phyloP scores from a whole-genome alignment of 2,797 vertebrate genomes.

The Sebastes nivosus region DNA sequence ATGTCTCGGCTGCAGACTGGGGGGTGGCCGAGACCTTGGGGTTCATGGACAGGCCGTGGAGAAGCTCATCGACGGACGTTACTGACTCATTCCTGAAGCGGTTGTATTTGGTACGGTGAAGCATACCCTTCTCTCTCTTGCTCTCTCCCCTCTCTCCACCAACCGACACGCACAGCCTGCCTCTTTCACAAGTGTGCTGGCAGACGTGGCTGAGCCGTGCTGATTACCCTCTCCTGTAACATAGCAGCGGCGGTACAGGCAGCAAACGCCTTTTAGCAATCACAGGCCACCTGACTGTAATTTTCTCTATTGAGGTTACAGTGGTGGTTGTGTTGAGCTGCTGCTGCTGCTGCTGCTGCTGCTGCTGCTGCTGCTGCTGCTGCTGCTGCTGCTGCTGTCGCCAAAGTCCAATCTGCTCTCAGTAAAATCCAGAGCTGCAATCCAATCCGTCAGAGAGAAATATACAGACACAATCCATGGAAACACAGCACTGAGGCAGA shows the following conservation, averaged over 20 bases:
- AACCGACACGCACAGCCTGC: slow-evolving; percentile 79
- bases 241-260: slow-evolving; percentile 82
- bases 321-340: slow-evolving; percentile 64
- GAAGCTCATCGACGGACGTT: slow-evolving; percentile 97
- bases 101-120: slow-evolving; percentile 99
- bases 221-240: slow-evolving; percentile 88
- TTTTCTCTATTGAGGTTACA: slow-evolving; percentile 72
- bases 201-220: slow-evolving; percentile 87
- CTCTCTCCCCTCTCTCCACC: slow-evolving; percentile 72
- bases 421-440: slow-evolving; percentile 76
- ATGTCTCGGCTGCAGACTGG: slow-evolving; percentile 85
- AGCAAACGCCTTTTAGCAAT: slow-evolving; percentile 84
- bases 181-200: slow-evolving; percentile 88
- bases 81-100: slow-evolving; percentile 99
- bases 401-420: slow-evolving; percentile 69
- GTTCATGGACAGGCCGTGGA: slow-evolving; percentile 97
- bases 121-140: slow-evolving; percentile 96
- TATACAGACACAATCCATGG: slow-evolving; percentile 78
- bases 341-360: slow-evolving; percentile 45
- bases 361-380: slow-evolving; percentile 48
- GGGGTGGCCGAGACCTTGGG: slow-evolving; percentile 92
- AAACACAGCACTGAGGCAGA: slow-evolving; percentile 67
- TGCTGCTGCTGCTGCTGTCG: slow-evolving; percentile 50
- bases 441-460: slow-evolving; percentile 72
- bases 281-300: slow-evolving; percentile 74